Evolutionary conservation across 2,797 vertebrate species (phyloP).

Genomic region (Limosa lapponica): DNA sequence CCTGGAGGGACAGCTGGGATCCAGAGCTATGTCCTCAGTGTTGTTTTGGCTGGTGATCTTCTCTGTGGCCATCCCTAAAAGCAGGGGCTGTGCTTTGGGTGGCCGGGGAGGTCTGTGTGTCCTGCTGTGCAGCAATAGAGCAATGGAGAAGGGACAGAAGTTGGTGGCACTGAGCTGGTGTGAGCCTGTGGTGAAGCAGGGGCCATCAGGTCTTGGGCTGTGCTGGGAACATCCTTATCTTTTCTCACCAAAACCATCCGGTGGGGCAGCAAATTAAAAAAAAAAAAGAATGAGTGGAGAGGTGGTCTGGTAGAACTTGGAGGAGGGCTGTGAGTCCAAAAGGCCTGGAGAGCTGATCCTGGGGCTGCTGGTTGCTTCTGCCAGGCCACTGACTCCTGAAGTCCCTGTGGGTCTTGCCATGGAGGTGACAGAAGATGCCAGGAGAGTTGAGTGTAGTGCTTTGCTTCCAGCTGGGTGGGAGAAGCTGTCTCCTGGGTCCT

Average conservation of each 20-base stretch:
- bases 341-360: not conserved
- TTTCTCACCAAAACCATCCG: not conserved
- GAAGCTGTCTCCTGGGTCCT: not conserved
- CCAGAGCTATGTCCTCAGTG: not conserved
- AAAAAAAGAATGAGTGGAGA: rapidly evolving
- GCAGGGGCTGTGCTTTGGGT: rapidly evolving
- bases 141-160: rapidly evolving
- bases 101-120: not conserved
- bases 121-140: not conserved
- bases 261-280: not conserved
- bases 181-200: not conserved
- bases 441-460: not conserved
- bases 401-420: rapidly evolving
- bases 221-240: not conserved
- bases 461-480: not conserved
- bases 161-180: not conserved
- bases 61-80: rapidly evolving
- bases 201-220: rapidly evolving
- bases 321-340: not conserved
- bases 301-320: rapidly evolving
- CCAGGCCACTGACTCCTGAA: not conserved
- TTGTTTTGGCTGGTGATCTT: too few relatives aligned
- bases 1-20: not conserved
- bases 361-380: not conserved
- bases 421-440: rapidly evolving